Evolutionary conservation across 2,113 vertebrate genomes (phyloP).

Genomic region (Halcyon malimbica): DNA sequence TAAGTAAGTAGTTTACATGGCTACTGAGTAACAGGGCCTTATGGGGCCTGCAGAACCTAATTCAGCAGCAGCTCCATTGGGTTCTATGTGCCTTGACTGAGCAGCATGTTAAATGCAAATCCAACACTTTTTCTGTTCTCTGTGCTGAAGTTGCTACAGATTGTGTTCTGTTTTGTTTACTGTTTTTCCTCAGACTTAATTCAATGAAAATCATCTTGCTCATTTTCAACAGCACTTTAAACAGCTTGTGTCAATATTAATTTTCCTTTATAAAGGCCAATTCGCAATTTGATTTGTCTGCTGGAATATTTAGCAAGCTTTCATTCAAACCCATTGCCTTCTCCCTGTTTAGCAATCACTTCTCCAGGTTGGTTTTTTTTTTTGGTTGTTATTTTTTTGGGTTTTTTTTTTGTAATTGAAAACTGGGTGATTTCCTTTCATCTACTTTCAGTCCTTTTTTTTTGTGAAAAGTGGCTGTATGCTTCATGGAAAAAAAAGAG

Average conservation of each 20-base stretch:
- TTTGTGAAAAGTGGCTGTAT: background rate
- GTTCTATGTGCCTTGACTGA: background rate
- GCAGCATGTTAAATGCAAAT: background rate
- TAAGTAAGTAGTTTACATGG: background rate
- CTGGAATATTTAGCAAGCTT: constrained; percentile 31
- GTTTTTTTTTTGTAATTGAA: background rate
- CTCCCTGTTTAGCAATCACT: background rate
- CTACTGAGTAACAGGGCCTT: background rate
- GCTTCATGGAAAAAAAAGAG: background rate
- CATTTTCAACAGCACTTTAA: background rate
- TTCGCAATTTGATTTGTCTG: constrained; percentile 22
- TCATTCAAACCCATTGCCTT: background rate
- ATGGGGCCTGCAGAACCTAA: rapidly evolving
- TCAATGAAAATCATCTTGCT: constrained; percentile 55
- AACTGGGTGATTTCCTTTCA: background rate
- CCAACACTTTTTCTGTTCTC: background rate
- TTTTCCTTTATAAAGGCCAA: constrained; percentile 40
- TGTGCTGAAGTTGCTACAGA: background rate
- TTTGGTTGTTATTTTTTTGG: no score
- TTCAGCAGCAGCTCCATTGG: background rate
- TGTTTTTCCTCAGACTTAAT: constrained; percentile 48
- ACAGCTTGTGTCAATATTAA: constrained; percentile 53
- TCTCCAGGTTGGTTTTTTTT: background rate
- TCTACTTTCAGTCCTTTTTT: background rate
- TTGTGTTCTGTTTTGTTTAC: background rate